phyloP scores from a whole-genome alignment of 2,797 vertebrate genomes.

The Eospalax fontanierii region DNA sequence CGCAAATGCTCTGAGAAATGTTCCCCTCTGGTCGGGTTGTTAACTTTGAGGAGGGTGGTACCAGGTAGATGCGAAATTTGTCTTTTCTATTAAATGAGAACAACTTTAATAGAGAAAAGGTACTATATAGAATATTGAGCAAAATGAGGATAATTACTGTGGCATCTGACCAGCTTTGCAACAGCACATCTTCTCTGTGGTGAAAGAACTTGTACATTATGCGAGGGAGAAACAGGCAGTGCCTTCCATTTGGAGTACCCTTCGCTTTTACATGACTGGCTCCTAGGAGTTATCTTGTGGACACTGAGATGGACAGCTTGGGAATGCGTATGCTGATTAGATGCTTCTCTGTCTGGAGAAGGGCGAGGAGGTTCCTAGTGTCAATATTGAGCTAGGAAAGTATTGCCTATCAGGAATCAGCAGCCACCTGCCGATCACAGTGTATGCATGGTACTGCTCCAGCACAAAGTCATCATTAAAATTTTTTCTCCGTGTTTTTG shows the following conservation, averaged over 20 bases:
- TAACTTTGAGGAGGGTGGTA: no score
- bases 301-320: neutral
- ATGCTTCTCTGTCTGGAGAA: neutral
- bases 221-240: neutral
- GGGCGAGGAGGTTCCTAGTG: rapidly evolving
- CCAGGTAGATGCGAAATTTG: neutral
- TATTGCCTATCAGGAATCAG: neutral
- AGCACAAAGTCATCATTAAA: neutral
- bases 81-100: neutral
- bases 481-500: neutral
- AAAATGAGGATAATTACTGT: neutral
- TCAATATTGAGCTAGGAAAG: neutral
- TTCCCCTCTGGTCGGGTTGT: neutral
- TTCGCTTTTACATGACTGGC: neutral
- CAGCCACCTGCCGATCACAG: neutral
- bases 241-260: neutral
- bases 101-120: neutral
- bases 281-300: neutral
- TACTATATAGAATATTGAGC: neutral
- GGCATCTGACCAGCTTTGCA: neutral
- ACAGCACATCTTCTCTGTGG: neutral
- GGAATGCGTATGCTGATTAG: neutral
- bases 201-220: neutral
- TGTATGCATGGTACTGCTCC: neutral
- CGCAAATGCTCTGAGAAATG: neutral